Evolutionary conservation across 2,113 vertebrate genomes (phyloP).

Genomic region (Tursiops truncatus): DNA sequence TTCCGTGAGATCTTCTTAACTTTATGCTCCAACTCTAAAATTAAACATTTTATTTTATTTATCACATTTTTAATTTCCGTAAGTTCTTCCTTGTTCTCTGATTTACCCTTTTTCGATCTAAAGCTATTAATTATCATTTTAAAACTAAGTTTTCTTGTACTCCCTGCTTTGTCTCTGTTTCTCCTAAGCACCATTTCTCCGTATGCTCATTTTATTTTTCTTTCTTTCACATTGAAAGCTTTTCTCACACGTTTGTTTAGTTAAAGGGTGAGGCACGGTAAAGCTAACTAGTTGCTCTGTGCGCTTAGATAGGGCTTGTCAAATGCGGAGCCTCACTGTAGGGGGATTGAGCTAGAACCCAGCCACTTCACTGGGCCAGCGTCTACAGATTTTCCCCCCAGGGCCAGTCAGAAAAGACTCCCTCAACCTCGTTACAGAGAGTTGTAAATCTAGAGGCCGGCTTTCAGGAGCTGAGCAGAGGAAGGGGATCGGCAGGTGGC

Average conservation of each 20-base stretch:
- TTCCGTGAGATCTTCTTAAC: neutral
- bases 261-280: neutral
- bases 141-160: neutral
- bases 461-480: neutral
- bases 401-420: neutral
- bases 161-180: neutral
- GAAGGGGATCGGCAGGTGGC: neutral
- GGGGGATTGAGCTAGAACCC: neutral
- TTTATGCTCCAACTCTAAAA: neutral
- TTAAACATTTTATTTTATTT: slow-evolving; percentile 41
- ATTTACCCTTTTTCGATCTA: neutral
- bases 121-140: slow-evolving; percentile 1
- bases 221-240: neutral
- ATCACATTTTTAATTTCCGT: neutral
- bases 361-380: neutral
- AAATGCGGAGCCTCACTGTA: neutral
- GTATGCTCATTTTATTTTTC: neutral
- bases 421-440: neutral
- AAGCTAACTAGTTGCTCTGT: neutral
- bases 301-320: neutral
- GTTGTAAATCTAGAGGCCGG: neutral
- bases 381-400: neutral
- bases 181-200: neutral
- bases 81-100: slow-evolving; percentile 13
- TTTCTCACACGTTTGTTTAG: neutral